Percentiles rank a stretch among this genome's conserved stretches.
These are phyloP conservation scores for Campaea margaritaria DNA, from an alignment of 2,888 invertebrate species.

Conservation along the genomic window DNA sequence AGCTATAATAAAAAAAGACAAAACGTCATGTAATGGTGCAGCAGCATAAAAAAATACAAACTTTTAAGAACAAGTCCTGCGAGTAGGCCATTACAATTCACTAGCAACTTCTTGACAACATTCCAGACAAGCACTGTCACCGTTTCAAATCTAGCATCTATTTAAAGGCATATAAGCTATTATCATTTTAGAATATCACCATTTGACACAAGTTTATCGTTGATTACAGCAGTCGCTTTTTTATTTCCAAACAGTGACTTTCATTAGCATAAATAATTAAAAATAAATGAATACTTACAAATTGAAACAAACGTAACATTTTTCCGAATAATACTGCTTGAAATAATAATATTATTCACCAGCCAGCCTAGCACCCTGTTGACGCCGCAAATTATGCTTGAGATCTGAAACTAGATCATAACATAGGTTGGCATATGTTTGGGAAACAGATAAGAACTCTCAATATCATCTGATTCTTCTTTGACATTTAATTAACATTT, in stretches of 20 bases:
- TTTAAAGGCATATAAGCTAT: conserved; percentile 25
- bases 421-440: conserved; percentile 38
- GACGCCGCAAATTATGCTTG: conserved; percentile 66
- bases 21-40: too few relatives aligned
- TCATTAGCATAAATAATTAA: conserved; percentile 28
- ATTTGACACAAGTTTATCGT: conserved; percentile 18
- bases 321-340: conserved; percentile 41
- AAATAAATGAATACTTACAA: conserved; percentile 58
- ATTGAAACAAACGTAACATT: conserved; percentile 55
- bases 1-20: too few relatives aligned
- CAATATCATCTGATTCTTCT: conserved; percentile 67
- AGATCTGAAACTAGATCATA: conserved; percentile 76
- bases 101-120: conserved; percentile 26
- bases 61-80: conserved; percentile 18
- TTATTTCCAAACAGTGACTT: conserved; percentile 16
- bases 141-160: conserved; percentile 19
- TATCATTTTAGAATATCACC: conserved; percentile 14
- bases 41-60: neutral
- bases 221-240: conserved; percentile 6
- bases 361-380: conserved; percentile 55
- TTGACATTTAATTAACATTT: conserved; percentile 80
- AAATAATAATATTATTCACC: conserved; percentile 39
- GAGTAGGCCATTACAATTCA: conserved; percentile 12
- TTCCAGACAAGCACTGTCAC: conserved; percentile 40
- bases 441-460: conserved; percentile 65